Conservation (phyloP, 2,888 invertebrate species). For the Drosophila buzzatii region DNA sequence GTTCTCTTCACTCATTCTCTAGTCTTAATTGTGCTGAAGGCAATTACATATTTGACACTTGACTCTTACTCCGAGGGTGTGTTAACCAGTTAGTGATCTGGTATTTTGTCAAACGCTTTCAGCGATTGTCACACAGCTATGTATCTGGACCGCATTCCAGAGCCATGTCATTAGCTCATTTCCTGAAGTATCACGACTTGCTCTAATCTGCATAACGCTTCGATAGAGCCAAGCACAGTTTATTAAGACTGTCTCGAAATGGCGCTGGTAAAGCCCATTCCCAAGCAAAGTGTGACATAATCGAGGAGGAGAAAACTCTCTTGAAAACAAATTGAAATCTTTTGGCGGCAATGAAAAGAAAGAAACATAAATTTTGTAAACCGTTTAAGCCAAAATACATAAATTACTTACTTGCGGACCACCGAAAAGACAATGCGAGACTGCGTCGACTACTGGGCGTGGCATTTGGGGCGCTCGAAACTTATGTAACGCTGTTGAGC, state of each 20-base stretch:
- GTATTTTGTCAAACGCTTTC: conserved; percentile 53
- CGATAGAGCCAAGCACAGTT: conserved; percentile 6
- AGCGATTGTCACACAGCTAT: conserved; percentile 15
- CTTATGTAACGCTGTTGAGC: conserved; percentile 62
- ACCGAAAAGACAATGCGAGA: conserved; percentile 16
- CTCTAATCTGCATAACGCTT: background rate
- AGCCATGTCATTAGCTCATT: conserved; percentile 21
- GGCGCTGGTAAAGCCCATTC: background rate
- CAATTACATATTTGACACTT: conserved; percentile 55
- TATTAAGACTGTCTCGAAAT: background rate
- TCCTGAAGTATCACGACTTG: conserved; percentile 33
- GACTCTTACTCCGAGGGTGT: conserved; percentile 49
- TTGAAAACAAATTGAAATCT: conserved; percentile 47
- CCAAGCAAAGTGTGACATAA: conserved; percentile 44
- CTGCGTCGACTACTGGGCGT: conserved; percentile 65
- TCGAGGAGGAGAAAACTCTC: conserved; percentile 4
- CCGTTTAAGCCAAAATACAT: conserved; percentile 49
- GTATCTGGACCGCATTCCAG: conserved; percentile 51
- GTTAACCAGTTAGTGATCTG: conserved; percentile 37
- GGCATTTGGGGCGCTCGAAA: conserved; percentile 33
- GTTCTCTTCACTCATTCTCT: background rate
- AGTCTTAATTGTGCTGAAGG: conserved; percentile 59
- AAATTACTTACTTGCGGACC: conserved; percentile 28
- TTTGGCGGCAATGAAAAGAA: conserved; percentile 45
- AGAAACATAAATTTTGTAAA: conserved; percentile 71